Conservation (phyloP, 2,113 vertebrate genomes). For the Elephas maximus region DNA sequence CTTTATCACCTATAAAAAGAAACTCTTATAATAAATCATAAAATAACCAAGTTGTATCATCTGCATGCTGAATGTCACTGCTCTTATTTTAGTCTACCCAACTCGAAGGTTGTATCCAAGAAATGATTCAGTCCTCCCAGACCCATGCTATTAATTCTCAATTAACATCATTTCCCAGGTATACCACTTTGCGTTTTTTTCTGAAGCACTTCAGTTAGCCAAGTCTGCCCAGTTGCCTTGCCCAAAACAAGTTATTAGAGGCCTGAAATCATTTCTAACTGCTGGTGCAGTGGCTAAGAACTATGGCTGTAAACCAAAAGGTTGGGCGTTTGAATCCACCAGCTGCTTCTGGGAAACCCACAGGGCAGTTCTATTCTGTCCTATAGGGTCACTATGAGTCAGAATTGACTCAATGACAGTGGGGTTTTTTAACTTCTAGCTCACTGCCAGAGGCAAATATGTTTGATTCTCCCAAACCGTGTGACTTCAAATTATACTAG, state of each 20-base stretch:
- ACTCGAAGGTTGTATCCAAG: not conserved
- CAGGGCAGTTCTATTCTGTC: no score
- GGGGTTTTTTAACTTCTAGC: not conserved
- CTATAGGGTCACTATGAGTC: no score
- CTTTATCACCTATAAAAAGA: slow-evolving; percentile 27
- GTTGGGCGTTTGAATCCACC: no score
- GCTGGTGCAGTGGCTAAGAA: not conserved
- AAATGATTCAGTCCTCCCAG: not conserved
- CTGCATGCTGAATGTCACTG: not conserved
- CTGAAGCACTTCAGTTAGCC: slow-evolving; percentile 16
- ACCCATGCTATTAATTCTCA: not conserved
- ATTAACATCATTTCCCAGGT: not conserved
- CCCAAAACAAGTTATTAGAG: not conserved
- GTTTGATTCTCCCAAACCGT: not conserved
- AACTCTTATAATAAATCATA: slow-evolving; percentile 27
- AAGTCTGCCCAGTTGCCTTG: not conserved
- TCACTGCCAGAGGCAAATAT: not conserved
- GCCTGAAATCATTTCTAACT: not conserved
- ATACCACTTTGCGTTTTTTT: not conserved
- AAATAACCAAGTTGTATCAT: not conserved
- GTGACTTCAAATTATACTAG: not conserved
- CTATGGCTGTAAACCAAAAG: no score
- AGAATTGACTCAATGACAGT: no score
- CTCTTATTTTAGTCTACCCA: not conserved
- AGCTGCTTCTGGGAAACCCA: no score